phyloP scores from a whole-genome alignment of 1,140 invertebrate genomes.

The Octopus sinensis region DNA sequence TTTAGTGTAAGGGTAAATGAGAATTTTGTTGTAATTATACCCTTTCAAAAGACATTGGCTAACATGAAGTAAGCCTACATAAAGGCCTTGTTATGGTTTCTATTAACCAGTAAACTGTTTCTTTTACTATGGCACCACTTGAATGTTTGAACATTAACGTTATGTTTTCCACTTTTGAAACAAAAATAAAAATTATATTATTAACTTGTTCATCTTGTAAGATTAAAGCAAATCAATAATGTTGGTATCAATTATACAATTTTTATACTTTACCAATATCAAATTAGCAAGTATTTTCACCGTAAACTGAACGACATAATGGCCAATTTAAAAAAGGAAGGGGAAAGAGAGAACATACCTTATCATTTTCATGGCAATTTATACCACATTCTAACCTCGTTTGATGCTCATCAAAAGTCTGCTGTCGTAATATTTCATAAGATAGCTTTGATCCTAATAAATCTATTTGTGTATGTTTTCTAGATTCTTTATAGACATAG shows the following conservation, averaged over 20 bases:
- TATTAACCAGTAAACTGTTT: too few relatives aligned
- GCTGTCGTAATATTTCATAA: constrained; percentile 10
- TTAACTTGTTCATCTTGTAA: constrained; percentile 8
- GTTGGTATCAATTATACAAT: constrained; percentile 12
- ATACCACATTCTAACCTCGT: constrained; percentile 22
- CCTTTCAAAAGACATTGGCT: too few relatives aligned
- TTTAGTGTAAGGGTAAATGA: constrained; percentile 10
- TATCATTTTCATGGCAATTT: constrained; percentile 23
- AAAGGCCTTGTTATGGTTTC: too few relatives aligned
- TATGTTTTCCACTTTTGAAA: too few relatives aligned
- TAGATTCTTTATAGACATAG: constrained; percentile 26
- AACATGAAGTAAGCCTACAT: too few relatives aligned
- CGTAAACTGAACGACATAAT: not conserved
- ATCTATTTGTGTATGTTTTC: constrained; percentile 19
- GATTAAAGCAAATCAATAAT: constrained; percentile 15
- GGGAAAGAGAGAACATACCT: not conserved
- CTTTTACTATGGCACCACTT: too few relatives aligned
- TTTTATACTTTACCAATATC: constrained; percentile 26
- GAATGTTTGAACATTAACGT: too few relatives aligned
- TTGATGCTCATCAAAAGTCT: constrained; percentile 14
- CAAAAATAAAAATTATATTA: too few relatives aligned
- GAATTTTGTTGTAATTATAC: constrained; percentile 6
- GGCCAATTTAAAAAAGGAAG: too few relatives aligned
- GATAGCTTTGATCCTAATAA: constrained; percentile 20
- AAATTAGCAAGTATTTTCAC: constrained; percentile 18